These are phyloP conservation scores for Mesocricetus auratus DNA, from an alignment of 2,113 vertebrate genomes.

Conservation along the genomic window DNA sequence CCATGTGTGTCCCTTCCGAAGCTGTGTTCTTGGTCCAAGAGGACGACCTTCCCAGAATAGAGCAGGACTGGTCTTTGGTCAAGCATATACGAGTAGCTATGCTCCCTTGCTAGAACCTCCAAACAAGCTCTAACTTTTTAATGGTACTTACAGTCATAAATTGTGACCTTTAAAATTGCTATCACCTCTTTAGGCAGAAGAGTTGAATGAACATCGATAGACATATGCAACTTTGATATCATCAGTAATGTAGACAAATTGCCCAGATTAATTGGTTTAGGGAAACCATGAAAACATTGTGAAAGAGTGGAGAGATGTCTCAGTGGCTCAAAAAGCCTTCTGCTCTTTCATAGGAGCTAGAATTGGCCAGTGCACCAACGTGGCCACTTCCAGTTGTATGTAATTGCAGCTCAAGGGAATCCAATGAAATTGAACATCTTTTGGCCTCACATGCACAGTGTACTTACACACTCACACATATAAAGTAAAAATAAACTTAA, in stretches of 20 bases:
- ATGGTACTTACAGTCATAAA: background rate
- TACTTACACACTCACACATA: background rate
- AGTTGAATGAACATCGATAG: background rate
- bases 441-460: too few species aligned
- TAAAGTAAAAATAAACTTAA: background rate
- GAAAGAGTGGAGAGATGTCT: background rate
- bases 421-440: too few species aligned
- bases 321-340: background rate
- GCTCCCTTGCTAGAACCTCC: too few species aligned
- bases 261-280: background rate
- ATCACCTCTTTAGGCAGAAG: background rate
- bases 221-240: background rate
- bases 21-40: too few species aligned
- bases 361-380: background rate
- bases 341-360: too few species aligned
- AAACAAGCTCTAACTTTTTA: too few species aligned
- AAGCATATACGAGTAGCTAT: too few species aligned
- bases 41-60: too few species aligned
- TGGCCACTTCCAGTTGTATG: background rate
- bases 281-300: background rate
- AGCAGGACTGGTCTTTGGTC: too few species aligned
- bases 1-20: too few species aligned
- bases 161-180: background rate
- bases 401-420: background rate
- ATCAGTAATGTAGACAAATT: background rate